phyloP scores from a whole-genome alignment of 2,888 invertebrate genomes.

The Thalpophila matura region DNA sequence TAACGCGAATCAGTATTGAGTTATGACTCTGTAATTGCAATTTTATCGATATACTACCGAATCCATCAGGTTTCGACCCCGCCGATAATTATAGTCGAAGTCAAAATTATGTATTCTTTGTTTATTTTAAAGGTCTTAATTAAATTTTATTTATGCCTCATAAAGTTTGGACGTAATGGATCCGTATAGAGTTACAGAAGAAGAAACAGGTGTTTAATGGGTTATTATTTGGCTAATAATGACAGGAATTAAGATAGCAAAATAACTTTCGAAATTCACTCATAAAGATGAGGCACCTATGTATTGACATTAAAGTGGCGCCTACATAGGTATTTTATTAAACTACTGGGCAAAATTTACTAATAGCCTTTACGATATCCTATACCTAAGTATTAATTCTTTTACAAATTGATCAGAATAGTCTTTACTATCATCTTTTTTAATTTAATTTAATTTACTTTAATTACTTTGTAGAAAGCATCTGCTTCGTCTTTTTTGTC shows the following conservation, averaged over 20 bases:
- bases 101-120: conserved; percentile 62
- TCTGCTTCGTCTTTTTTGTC: background rate
- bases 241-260: conserved; percentile 6
- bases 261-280: conserved; percentile 10
- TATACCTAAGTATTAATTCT: background rate
- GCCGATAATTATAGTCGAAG: conserved; percentile 57
- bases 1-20: conserved; percentile 55
- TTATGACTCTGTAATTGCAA: conserved; percentile 69
- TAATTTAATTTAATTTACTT: too few species aligned
- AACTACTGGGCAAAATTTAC: conserved; percentile 1
- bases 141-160: conserved; percentile 50
- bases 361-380: background rate
- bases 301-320: conserved; percentile 6
- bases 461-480: background rate
- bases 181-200: conserved; percentile 26
- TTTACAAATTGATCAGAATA: background rate
- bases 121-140: conserved; percentile 63
- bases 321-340: conserved; percentile 18
- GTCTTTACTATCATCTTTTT: background rate
- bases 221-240: conserved; percentile 32
- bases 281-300: conserved; percentile 14
- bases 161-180: conserved; percentile 42
- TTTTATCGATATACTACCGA: conserved; percentile 68
- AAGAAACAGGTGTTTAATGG: conserved; percentile 36
- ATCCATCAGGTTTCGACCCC: conserved; percentile 62